Evolutionary conservation across 2,797 vertebrate species (phyloP).

Genomic region (Pitangus sulphuratus): DNA sequence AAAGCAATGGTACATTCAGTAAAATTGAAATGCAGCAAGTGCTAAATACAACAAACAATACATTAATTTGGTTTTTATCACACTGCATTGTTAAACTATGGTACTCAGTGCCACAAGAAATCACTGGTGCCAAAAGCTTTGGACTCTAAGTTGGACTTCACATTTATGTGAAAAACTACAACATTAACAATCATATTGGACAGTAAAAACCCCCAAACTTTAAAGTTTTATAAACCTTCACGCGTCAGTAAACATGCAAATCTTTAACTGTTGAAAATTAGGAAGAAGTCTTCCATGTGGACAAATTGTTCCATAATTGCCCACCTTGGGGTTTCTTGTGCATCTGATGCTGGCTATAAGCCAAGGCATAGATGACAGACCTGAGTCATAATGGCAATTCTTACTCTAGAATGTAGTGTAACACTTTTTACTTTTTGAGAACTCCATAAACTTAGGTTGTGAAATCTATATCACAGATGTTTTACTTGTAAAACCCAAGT

Average conservation of each 20-base stretch:
- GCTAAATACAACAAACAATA: neutral
- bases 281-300: neutral
- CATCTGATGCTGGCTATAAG: neutral
- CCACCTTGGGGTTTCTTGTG: constrained; percentile 6
- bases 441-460: neutral
- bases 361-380: neutral
- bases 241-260: neutral
- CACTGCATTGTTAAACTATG: neutral
- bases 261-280: neutral
- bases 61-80: neutral
- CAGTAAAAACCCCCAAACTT: neutral
- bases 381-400: neutral
- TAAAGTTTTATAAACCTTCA: neutral
- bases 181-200: neutral
- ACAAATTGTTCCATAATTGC: neutral
- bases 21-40: neutral
- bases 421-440: neutral
- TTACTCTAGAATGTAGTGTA: neutral
- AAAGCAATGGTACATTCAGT: neutral
- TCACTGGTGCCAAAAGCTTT: neutral
- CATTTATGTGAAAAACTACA: neutral
- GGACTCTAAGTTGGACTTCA: neutral
- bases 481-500: neutral
- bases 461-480: neutral
- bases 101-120: neutral